These are phyloP conservation scores for Takifugu bimaculatus DNA, from an alignment of 2,113 vertebrate genomes.

Conservation along the genomic window DNA sequence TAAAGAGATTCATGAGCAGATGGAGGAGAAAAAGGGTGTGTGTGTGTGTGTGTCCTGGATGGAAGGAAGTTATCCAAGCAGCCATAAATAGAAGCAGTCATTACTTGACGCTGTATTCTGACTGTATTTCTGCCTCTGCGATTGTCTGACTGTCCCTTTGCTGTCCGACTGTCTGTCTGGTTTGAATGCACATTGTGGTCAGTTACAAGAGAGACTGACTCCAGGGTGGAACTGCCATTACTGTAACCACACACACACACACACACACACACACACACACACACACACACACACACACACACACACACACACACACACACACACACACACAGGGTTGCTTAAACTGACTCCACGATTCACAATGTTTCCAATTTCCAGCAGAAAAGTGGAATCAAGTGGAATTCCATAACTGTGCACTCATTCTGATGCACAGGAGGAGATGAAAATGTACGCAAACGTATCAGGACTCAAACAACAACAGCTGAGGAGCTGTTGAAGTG, in stretches of 20 bases:
- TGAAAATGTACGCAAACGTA: too few relatives aligned
- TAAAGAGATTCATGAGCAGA: background rate
- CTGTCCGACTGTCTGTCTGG: slow-evolving; percentile 15
- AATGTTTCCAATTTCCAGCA: too few relatives aligned
- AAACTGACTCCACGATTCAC: too few relatives aligned
- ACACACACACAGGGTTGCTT: too few relatives aligned
- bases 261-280: background rate
- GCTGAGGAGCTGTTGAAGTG: too few relatives aligned
- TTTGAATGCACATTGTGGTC: slow-evolving; percentile 40
- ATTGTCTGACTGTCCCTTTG: background rate
- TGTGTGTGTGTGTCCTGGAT: slow-evolving; percentile 27
- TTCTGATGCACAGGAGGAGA: too few relatives aligned
- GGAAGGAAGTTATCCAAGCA: slow-evolving; percentile 39
- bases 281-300: too few relatives aligned
- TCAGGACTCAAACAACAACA: too few relatives aligned
- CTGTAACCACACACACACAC: slow-evolving; percentile 41
- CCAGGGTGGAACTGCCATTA: slow-evolving; percentile 50
- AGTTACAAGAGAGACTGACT: slow-evolving; percentile 33
- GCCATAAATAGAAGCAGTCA: slow-evolving; percentile 56
- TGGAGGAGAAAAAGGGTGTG: slow-evolving; percentile 7
- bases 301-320: too few relatives aligned
- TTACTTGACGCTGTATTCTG: slow-evolving; percentile 15
- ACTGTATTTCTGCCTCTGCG: slow-evolving; percentile 9
- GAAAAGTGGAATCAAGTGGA: too few relatives aligned
- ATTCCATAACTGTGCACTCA: too few relatives aligned